Conservation (phyloP, 2,888 invertebrate species). For the Acronicta alni region DNA sequence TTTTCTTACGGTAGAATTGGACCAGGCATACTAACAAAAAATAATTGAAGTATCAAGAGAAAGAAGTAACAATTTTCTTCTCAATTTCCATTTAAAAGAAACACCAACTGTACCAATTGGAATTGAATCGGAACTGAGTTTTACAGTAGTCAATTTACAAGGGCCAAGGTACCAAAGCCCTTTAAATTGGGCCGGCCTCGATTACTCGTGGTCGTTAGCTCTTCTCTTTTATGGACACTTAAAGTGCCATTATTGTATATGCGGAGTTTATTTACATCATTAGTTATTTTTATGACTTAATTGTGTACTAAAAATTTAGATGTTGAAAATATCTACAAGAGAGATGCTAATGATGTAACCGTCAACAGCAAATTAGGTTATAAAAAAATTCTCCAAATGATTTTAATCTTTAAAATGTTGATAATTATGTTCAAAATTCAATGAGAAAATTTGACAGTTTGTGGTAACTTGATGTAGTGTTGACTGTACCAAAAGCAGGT, state of each 20-base stretch:
- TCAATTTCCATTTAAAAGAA: no score
- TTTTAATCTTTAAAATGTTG: no score
- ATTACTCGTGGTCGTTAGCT: conserved; percentile 63
- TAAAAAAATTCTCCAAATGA: no score
- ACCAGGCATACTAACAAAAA: no score
- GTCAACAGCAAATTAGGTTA: no score
- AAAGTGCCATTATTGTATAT: conserved; percentile 61
- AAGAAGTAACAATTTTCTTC: no score
- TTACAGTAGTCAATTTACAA: conserved; percentile 32
- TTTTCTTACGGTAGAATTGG: no score
- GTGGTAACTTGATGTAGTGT: no score
- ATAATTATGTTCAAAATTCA: no score
- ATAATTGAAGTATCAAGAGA: no score
- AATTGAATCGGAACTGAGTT: neutral
- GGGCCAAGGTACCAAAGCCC: conserved; percentile 43
- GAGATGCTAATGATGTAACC: conserved; percentile 13
- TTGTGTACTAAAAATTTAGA: conserved; percentile 36
- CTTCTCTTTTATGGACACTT: conserved; percentile 68
- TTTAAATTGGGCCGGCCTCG: conserved; percentile 69
- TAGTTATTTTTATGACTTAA: conserved; percentile 45
- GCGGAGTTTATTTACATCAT: conserved; percentile 35
- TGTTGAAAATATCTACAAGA: conserved; percentile 9
- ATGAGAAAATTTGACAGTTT: no score
- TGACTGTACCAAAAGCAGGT: no score
- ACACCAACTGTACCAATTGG: neutral